A percentile compares a stretch with the other conserved stretches of the same genome.
Evolutionary conservation across 92 coral and sea anemone species (phyloP).

Genomic region (Paragorgia papillata): DNA sequence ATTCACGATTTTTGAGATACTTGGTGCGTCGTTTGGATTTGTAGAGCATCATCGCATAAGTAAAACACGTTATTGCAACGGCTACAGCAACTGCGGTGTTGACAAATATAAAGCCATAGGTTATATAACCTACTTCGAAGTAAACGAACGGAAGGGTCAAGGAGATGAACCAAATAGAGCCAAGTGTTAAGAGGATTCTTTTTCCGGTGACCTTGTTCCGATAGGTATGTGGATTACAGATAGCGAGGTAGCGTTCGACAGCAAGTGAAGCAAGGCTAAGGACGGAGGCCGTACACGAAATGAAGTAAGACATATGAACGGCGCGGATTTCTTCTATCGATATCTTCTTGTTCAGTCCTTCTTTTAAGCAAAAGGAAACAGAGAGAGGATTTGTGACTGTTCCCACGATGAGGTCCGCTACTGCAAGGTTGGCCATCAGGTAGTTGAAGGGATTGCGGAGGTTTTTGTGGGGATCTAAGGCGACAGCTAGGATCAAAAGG

Average conservation of each 20-base stretch:
- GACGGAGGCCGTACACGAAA: slow-evolving; percentile 78
- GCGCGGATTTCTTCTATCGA: neutral
- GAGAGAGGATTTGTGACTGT: slow-evolving; percentile 43
- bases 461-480: slow-evolving; percentile 51
- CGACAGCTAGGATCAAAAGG: slow-evolving; percentile 54
- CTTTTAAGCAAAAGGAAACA: slow-evolving; percentile 30
- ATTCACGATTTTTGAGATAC: neutral
- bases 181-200: slow-evolving; percentile 66
- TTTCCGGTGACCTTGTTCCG: slow-evolving; percentile 62
- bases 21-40: slow-evolving; percentile 49
- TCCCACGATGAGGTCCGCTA: slow-evolving; percentile 54
- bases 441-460: slow-evolving; percentile 49
- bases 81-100: slow-evolving; percentile 75
- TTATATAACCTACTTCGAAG: slow-evolving; percentile 65
- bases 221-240: slow-evolving; percentile 72
- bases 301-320: slow-evolving; percentile 71
- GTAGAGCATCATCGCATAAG: slow-evolving; percentile 61
- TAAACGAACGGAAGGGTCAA: slow-evolving; percentile 66
- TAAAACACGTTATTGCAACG: slow-evolving; percentile 54
- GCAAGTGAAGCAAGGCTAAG: slow-evolving; percentile 87
- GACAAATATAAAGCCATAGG: slow-evolving; percentile 77
- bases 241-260: slow-evolving; percentile 80
- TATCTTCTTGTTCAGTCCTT: slow-evolving; percentile 10
- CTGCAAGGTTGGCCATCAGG: slow-evolving; percentile 51
- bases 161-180: slow-evolving; percentile 78